phyloP scores from a whole-genome alignment of 2,113 vertebrate genomes.

The Carassius auratus region DNA sequence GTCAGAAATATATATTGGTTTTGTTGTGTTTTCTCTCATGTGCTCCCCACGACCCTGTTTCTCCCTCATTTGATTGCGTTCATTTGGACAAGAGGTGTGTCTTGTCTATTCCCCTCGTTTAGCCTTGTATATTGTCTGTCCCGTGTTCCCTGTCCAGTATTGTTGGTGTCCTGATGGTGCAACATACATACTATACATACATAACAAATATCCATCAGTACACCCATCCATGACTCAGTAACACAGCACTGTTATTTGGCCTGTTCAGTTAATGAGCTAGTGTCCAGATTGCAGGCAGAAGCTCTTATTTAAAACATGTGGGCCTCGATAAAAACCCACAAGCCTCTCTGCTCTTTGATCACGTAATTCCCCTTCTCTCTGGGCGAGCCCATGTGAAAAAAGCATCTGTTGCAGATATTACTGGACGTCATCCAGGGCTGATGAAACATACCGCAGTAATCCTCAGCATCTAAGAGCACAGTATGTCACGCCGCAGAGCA shows the following conservation, averaged over 20 bases:
- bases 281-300: conserved; percentile 51
- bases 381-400: conserved; percentile 34
- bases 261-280: not conserved
- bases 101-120: too few species aligned
- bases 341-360: conserved; percentile 32
- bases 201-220: not conserved
- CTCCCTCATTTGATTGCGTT: too few species aligned
- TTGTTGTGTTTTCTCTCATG: too few species aligned
- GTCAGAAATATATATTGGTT: too few species aligned
- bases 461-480: conserved; percentile 47
- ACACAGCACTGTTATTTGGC: conserved; percentile 9
- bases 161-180: too few species aligned
- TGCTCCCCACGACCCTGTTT: too few species aligned
- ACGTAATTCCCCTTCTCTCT: not conserved
- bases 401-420: conserved; percentile 47
- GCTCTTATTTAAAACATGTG: conserved; percentile 51
- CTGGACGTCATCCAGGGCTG: conserved; percentile 57
- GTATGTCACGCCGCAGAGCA: conserved; percentile 20
- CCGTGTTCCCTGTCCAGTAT: too few species aligned
- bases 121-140: too few species aligned
- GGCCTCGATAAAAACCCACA: conserved; percentile 14
- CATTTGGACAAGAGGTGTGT: too few species aligned
- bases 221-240: not conserved
- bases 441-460: conserved; percentile 50
- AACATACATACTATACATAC: too few species aligned